These are phyloP conservation scores for Prionailurus viverrinus DNA, from an alignment of 2,113 vertebrate genomes.

Conservation along the genomic window DNA sequence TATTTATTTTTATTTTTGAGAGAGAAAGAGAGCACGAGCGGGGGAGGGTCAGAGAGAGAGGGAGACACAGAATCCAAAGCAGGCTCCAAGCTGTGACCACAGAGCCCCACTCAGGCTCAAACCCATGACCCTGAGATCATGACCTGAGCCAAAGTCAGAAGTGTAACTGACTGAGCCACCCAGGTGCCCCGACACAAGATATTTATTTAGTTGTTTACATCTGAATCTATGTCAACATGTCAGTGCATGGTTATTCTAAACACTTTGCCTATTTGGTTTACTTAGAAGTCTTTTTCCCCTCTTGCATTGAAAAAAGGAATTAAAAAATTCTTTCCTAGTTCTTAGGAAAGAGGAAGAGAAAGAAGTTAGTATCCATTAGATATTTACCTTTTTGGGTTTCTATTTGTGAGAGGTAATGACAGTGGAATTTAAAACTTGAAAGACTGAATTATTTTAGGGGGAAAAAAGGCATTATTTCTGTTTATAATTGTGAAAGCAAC, in stretches of 20 bases:
- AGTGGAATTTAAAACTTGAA: constrained; percentile 16
- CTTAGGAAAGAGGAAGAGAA: constrained; percentile 42
- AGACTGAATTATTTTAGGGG: not conserved
- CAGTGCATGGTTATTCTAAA: not conserved
- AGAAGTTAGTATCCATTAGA: not conserved
- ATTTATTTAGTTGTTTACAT: not conserved
- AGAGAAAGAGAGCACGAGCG: too few species aligned
- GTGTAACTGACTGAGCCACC: too few species aligned
- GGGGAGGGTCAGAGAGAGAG: too few species aligned
- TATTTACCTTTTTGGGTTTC: constrained; percentile 38
- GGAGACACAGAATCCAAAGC: too few species aligned
- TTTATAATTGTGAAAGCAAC: not conserved
- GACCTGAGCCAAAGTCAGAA: too few species aligned
- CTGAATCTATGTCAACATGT: not conserved
- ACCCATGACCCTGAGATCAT: too few species aligned
- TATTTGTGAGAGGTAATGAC: not conserved
- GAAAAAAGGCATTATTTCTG: not conserved
- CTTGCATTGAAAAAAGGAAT: not conserved
- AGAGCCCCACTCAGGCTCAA: too few species aligned
- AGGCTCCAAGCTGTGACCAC: too few species aligned
- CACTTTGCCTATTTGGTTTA: not conserved
- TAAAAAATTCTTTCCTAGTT: not conserved
- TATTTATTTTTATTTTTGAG: not conserved
- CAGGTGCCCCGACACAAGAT: not conserved
- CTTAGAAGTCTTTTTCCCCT: not conserved